Evolutionary conservation across 30 jellyfish, hydroid and myxozoan species (phyloP), one percentile per base, ranked within the genome.

Genomic region (Mastigias papua): DNA sequence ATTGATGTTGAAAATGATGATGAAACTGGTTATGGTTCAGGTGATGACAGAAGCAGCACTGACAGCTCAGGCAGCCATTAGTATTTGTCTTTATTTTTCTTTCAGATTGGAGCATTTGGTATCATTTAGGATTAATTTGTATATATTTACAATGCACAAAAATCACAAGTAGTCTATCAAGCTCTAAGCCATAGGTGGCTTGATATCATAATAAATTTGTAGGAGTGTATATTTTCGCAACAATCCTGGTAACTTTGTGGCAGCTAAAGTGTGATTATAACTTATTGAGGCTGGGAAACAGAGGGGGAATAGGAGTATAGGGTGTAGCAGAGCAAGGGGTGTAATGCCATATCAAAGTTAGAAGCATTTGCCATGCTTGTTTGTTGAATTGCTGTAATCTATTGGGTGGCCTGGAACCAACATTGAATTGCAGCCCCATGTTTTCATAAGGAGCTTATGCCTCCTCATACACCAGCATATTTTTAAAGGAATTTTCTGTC

Each of bases 1-100:
- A 88, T 93, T 1, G 98, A 93, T 83, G 97, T 93, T 33, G 98
- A 93, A 69, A 89, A 89, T 73, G 98, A 93, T 86, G 98, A 93
- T 77, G 98, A 93, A 50, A 93, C 97, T 28, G 99, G 99, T 28
- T 94, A 94, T 65, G 99, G 97, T 27, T 90, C 98, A 29, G 92
- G 93, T 48, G 99, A 94, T 65, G 99, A 94, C 92, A 76, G 97
- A 31, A 78, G 89, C 92, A 89, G 98, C 75, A 78, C 96, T 0
- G 91, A 87, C 26, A 80, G 97, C 78, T 78, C 93, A 20, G 91
- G 97, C 27, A 77, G 97, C 69, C 92, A 83, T 30, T 83, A 83
- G 92, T 69, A 48, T 20, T 54, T 28, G 19, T 20, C n/a, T 34
- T 48, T 37, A 32, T 22, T 54, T 69, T 69, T 67, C 54, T 42